Evolutionary conservation across 35 echinoderm and acorn worm species (phyloP).

Genomic region (Heliocidaris tuberculata): DNA sequence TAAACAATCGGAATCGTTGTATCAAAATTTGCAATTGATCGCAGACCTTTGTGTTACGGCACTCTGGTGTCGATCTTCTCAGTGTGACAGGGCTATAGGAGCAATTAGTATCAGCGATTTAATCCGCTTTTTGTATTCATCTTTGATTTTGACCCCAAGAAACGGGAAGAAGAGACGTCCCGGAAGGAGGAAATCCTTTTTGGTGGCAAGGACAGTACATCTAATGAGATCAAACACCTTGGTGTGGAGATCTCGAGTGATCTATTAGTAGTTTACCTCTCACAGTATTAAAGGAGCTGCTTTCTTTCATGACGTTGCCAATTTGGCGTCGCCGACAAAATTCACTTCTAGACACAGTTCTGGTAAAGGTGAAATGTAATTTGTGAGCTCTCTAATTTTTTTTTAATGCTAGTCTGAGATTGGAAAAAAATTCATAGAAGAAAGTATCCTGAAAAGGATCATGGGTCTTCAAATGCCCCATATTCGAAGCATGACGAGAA

Average conservation of each 20-base stretch:
- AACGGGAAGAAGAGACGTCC: not conserved
- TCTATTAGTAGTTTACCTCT: not conserved
- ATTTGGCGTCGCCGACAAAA: not conserved
- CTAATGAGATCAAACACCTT: not conserved
- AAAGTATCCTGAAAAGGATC: too few relatives aligned
- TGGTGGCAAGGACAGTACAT: not conserved
- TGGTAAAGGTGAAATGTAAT: too few relatives aligned
- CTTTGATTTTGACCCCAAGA: not conserved
- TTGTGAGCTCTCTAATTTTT: too few relatives aligned
- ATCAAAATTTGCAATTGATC: too few relatives aligned
- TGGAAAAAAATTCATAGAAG: too few relatives aligned
- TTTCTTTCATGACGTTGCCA: not conserved
- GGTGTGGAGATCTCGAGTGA: not conserved
- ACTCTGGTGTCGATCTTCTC: not conserved
- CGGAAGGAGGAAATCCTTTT: not conserved
- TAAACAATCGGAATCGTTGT: too few relatives aligned
- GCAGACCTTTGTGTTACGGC: too few relatives aligned
- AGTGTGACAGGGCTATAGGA: not conserved
- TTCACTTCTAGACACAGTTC: too few relatives aligned
- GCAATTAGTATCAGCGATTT: not conserved
- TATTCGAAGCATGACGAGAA: too few relatives aligned
- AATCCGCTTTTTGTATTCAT: not conserved
- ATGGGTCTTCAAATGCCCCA: too few relatives aligned
- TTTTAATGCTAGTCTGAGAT: too few relatives aligned
- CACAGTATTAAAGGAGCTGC: too few relatives aligned